Conservation (phyloP, 2,888 invertebrate species). For the Thymelicus lineola region DNA sequence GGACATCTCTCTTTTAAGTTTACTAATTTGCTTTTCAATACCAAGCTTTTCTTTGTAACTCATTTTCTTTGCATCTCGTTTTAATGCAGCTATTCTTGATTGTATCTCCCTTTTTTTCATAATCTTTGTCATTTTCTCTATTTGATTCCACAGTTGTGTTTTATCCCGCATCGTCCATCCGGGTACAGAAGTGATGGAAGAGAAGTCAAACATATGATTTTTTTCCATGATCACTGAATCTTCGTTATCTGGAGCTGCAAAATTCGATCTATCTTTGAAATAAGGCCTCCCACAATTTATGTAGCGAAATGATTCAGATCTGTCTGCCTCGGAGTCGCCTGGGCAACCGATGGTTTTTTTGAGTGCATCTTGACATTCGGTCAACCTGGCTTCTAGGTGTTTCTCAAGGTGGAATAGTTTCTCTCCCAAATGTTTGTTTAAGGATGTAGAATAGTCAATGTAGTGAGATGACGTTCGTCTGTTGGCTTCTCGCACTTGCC, state of each 20-base stretch:
- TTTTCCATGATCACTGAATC: conserved; percentile 80
- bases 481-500: neutral
- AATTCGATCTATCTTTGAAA: conserved; percentile 86
- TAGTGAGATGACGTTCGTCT: neutral
- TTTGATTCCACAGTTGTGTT: conserved; percentile 73
- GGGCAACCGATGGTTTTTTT: conserved; percentile 44
- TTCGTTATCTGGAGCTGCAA: conserved; percentile 84
- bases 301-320: conserved; percentile 56
- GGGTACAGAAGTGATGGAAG: conserved; percentile 68
- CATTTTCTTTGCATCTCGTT: conserved; percentile 44
- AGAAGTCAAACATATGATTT: conserved; percentile 73
- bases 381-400: conserved; percentile 57
- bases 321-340: conserved; percentile 41
- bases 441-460: neutral
- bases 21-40: conserved; percentile 47
- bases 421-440: conserved; percentile 70
- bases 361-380: conserved; percentile 65
- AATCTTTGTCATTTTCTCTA: conserved; percentile 69
- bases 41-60: conserved; percentile 35
- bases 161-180: conserved; percentile 87
- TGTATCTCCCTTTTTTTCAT: conserved; percentile 52
- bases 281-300: conserved; percentile 85
- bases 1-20: conserved; percentile 50
- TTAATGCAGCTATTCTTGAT: conserved; percentile 53
- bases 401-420: conserved; percentile 62